Conservation (phyloP, 2,797 vertebrate genomes). For the Intellagama lesueurii region DNA sequence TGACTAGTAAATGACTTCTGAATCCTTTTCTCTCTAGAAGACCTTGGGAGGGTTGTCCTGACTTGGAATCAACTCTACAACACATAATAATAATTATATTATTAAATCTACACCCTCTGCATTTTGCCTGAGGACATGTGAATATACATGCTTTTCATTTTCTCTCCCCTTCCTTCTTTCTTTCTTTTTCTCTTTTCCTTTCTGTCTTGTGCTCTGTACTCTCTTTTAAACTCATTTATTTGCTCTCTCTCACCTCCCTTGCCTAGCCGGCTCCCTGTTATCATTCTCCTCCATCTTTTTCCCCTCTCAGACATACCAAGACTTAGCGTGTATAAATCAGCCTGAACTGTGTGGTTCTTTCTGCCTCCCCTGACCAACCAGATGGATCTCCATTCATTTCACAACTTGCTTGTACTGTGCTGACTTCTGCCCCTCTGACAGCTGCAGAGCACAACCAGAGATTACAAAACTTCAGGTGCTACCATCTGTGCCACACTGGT, state of each 20-base stretch:
- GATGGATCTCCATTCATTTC: conserved; percentile 21
- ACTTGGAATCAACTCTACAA: no score
- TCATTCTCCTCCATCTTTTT: conserved; percentile 43
- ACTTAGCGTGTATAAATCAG: conserved; percentile 33
- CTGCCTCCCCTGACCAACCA: conserved; percentile 9
- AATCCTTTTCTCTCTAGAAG: no score
- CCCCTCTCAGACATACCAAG: not conserved
- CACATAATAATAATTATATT: no score
- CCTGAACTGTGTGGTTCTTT: conserved; percentile 25
- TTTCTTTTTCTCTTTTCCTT: conserved; percentile 5
- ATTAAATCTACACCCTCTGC: not conserved
- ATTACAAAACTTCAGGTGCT: not conserved
- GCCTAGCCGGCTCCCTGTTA: conserved; percentile 33
- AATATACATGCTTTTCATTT: no score
- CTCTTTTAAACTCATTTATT: conserved; percentile 47
- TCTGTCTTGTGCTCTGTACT: conserved; percentile 14
- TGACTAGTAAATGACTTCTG: no score
- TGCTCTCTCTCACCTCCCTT: conserved; percentile 34
- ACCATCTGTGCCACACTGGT: not conserved
- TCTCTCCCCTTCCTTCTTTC: conserved; percentile 3
- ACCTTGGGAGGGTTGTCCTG: no score
- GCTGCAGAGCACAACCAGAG: conserved; percentile 14
- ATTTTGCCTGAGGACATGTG: not conserved
- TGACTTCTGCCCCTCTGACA: conserved; percentile 5
- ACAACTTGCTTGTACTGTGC: conserved; percentile 24